Conservation (phyloP, 2,797 vertebrate species). For the Phoebastria nigripes region DNA sequence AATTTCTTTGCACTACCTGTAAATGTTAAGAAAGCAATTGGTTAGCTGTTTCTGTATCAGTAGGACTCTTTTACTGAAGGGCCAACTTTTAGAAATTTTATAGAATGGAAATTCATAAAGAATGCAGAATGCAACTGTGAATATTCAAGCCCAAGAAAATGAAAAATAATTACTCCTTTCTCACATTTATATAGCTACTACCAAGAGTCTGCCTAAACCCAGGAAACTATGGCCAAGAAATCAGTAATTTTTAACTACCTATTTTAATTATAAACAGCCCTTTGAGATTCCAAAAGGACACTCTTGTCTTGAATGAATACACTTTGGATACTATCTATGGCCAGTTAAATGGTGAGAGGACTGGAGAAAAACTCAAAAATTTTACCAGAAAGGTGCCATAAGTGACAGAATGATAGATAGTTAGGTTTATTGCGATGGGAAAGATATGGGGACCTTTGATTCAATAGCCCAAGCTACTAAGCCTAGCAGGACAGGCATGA, state of each 20-base stretch:
- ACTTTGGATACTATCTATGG: background rate
- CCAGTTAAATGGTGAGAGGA: background rate
- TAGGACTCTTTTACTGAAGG: background rate
- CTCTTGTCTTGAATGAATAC: background rate
- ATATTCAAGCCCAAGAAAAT: background rate
- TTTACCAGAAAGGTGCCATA: background rate
- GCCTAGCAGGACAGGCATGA: background rate
- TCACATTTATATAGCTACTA: background rate
- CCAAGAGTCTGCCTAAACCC: background rate
- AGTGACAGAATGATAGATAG: background rate
- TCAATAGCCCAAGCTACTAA: background rate
- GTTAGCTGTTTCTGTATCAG: background rate
- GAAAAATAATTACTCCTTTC: background rate
- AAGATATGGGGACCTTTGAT: background rate
- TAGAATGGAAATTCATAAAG: background rate
- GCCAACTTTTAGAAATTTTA: background rate
- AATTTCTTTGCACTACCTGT: conserved; percentile 85
- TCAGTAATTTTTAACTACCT: background rate
- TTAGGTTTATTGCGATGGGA: background rate
- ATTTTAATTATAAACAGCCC: background rate
- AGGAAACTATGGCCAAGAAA: background rate
- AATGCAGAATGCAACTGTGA: background rate
- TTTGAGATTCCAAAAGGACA: background rate
- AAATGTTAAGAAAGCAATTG: background rate
- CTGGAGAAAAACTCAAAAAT: background rate